Evolutionary conservation across 2,888 invertebrate genomes (phyloP), one percentile per base, ranked within the genome.

Genomic region (Tyria jacobaeae): DNA sequence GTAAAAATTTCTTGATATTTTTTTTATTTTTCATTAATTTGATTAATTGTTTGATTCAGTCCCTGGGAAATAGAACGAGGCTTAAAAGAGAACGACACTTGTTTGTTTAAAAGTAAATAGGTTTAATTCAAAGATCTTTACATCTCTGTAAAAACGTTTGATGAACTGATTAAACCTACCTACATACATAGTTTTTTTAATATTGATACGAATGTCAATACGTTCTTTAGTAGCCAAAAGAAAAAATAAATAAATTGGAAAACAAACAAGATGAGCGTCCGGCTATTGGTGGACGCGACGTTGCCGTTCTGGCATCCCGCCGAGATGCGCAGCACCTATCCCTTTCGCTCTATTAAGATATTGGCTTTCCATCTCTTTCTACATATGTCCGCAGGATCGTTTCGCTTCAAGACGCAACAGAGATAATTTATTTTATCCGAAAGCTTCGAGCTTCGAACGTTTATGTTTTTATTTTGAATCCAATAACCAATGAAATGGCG

Each of bases 341-440:
- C 66, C 78, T 71, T 55, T 90, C 79, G 48, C 74, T 61, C 85
- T 3, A 12, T 4, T 0, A 2, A 15, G 54, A 62, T 68, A 69
- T 66, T 56, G 41, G 81, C 73, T 58, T 0, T 21, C 75, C 68
- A 15, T 89, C 89, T 76, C 86, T 75, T 69, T 90, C 85, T 74
- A 75, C 66, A 78, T 79, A 84, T 82, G 88, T 91, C 89, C 87
- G 89, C 91, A 92, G 89, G 90, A 92, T 91, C 88, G 93, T 92
- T 85, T 88, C 90, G 91, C 90, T 92, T 91, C 76, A 91, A 91
- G 93, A 92, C 92, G 88, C 85, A 92, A 90, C 91, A 84, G 90
- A 93, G 93, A 93, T 92, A 89, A 91, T 90, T 90, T 89, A 91
- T 90, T 90, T 89, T 86, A 89, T 89, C 90, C 88, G 86, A 85